Evolutionary conservation across 2,113 vertebrate genomes (phyloP).

Genomic region (Psammodynastes pulverulentus): DNA sequence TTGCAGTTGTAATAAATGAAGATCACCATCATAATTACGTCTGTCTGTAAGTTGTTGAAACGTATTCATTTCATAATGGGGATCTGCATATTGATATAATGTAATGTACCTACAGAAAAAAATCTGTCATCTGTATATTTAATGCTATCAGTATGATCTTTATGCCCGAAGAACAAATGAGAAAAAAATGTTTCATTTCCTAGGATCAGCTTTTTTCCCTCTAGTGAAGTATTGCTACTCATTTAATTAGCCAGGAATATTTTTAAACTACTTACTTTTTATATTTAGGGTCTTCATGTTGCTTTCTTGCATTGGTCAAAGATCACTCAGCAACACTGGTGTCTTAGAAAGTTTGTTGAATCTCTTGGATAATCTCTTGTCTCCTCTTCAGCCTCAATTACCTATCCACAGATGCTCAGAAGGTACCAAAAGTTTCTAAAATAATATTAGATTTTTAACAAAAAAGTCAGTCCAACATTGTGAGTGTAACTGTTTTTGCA

Average conservation of each 20-base stretch:
- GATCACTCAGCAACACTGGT: constrained; percentile 96
- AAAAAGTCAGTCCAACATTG: background rate
- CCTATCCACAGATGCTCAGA: constrained; percentile 82
- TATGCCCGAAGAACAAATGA: background rate
- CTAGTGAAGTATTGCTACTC: background rate
- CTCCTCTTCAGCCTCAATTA: constrained; percentile 87
- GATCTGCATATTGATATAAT: background rate
- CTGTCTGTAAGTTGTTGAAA: background rate
- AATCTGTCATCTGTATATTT: background rate
- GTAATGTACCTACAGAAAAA: background rate
- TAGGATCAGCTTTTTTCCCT: background rate
- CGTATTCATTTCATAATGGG: background rate
- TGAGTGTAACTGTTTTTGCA: background rate
- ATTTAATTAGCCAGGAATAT: background rate
- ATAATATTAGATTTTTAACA: background rate
- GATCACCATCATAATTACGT: background rate
- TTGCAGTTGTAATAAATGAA: background rate
- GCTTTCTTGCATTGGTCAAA: constrained; percentile 97
- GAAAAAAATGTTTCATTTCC: background rate
- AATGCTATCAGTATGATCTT: background rate
- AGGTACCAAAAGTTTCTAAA: constrained; percentile 70
- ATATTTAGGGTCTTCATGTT: constrained; percentile 93
- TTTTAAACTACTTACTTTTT: constrained; percentile 19
- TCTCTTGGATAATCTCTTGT: constrained; percentile 90
- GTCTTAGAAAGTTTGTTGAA: constrained; percentile 96